These are phyloP conservation scores for Steinernema carpocapsae DNA, from an alignment of 2,888 invertebrate species.

Conservation along the genomic window DNA sequence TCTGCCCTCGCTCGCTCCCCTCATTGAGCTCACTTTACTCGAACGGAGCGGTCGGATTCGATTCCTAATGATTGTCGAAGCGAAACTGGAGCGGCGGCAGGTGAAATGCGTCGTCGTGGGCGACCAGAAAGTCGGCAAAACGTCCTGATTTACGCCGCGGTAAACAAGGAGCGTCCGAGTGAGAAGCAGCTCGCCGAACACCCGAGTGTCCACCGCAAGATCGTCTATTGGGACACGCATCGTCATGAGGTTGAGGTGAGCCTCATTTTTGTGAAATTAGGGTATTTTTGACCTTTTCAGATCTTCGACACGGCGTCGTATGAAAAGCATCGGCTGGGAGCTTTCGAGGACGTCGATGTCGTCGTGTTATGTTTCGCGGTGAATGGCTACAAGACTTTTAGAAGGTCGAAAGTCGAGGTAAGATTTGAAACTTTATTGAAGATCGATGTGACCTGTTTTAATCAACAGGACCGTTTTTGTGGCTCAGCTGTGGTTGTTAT, in stretches of 20 bases:
- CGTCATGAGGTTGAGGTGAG: constrained; percentile 1
- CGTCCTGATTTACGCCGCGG: not conserved
- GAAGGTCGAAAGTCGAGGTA: not conserved
- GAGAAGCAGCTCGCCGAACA: not conserved
- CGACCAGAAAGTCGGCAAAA: not conserved
- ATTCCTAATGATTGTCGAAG: constrained; percentile 13
- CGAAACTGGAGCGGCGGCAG: constrained; percentile 7
- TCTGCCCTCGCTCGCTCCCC: too few species aligned
- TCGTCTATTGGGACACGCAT: not conserved
- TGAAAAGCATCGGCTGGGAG: not conserved
- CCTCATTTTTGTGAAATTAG: too few species aligned
- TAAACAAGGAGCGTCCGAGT: constrained; percentile 9
- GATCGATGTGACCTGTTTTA: too few species aligned
- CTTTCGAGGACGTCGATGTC: not conserved
- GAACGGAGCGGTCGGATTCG: not conserved
- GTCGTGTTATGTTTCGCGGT: not conserved
- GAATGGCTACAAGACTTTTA: not conserved
- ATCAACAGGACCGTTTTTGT: not conserved
- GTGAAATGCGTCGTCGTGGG: constrained; percentile 20
- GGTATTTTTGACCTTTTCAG: too few species aligned
- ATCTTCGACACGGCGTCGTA: not conserved
- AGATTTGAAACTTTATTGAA: too few species aligned
- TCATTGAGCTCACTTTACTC: too few species aligned
- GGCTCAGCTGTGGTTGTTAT: too few species aligned
- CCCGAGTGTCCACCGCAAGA: not conserved